These are phyloP conservation scores for Zoanthus sansibaricus DNA, from an alignment of 92 coral and sea anemone species.

Conservation along the genomic window DNA sequence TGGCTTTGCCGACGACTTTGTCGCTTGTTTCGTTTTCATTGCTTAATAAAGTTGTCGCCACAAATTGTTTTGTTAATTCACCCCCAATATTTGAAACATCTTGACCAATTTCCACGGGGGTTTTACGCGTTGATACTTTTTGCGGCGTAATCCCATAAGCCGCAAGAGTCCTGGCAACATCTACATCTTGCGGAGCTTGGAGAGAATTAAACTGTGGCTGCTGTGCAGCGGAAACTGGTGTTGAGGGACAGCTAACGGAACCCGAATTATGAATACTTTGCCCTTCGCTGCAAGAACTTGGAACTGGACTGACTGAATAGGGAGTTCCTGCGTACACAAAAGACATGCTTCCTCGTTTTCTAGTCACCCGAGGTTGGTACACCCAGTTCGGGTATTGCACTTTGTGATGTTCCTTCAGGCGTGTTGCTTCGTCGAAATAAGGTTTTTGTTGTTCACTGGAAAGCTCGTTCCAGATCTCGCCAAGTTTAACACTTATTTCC, in stretches of 20 bases:
- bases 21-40: conserved; percentile 15
- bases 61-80: conserved; percentile 8
- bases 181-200: conserved; percentile 15
- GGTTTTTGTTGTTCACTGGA: conserved; percentile 95
- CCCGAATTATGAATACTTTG: conserved; percentile 23
- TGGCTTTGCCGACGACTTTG: background rate
- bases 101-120: background rate
- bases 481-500: conserved; percentile 96
- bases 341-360: conserved; percentile 56
- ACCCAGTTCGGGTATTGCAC: conserved; percentile 96
- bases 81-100: conserved; percentile 26
- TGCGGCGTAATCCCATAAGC: conserved; percentile 39
- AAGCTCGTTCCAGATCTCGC: conserved; percentile 96
- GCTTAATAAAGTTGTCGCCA: background rate
- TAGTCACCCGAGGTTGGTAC: conserved; percentile 92
- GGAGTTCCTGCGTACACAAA: conserved; percentile 34
- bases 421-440: conserved; percentile 94
- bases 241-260: conserved; percentile 20
- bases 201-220: conserved; percentile 17
- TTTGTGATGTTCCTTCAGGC: conserved; percentile 87
- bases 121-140: background rate
- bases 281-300: conserved; percentile 1
- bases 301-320: conserved; percentile 35
- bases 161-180: conserved; percentile 30
- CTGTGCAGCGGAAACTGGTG: conserved; percentile 22